Conservation (phyloP, 2,797 vertebrate genomes). For the Micrastur ruficollis region DNA sequence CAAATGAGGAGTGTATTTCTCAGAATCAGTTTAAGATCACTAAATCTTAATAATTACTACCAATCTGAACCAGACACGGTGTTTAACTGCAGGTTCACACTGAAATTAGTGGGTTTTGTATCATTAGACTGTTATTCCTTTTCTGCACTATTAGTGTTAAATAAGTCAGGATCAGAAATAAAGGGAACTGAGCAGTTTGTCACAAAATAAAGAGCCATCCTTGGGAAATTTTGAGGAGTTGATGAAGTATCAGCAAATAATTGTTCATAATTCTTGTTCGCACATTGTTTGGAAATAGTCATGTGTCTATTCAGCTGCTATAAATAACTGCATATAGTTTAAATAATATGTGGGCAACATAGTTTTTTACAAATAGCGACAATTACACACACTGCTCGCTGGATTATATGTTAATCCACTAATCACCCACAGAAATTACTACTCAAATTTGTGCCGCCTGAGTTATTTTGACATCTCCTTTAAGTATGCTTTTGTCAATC, state of each 20-base stretch:
- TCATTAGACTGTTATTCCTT: background rate
- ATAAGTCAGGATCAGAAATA: background rate
- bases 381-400: background rate
- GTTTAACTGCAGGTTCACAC: background rate
- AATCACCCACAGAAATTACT: background rate
- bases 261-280: background rate
- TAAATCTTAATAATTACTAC: background rate
- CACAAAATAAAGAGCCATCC: background rate
- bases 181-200: background rate
- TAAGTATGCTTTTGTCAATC: background rate
- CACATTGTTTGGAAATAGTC: background rate
- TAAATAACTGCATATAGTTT: background rate
- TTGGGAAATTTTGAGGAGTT: background rate
- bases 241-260: background rate
- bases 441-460: background rate
- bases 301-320: background rate
- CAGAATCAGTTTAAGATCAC: background rate
- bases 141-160: background rate
- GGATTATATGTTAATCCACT: background rate
- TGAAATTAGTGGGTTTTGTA: background rate
- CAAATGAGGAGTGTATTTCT: background rate
- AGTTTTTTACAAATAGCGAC: background rate
- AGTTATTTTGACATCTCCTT: background rate
- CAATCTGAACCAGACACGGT: background rate
- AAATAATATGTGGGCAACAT: background rate